Base-by-base conservation (phyloP, 2,113 vertebrate species). In the Saguinus midas region DNA sequence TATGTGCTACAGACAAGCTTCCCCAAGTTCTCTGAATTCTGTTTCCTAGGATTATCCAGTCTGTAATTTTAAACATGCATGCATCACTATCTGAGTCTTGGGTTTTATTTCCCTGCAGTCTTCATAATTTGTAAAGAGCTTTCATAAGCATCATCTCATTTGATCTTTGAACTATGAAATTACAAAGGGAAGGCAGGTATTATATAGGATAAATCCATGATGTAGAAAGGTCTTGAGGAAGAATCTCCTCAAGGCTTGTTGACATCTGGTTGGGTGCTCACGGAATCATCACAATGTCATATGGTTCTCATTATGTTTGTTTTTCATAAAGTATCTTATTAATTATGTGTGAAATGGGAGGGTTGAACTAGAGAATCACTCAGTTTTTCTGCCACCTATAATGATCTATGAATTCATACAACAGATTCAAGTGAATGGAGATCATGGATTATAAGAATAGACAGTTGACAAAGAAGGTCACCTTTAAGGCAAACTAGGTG, bases 251-350 rank as follows among this genome's bases (percentile, higher is more conserved):
- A 32, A 89, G 17, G 17, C 14, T 37, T 78, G 20, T 17, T 3
- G 9, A 75, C 23, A 70, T 10, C 45, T 89, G 7, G 17, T 35
- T 52, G 3, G 8, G 0, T 75, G 8, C 32, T 88, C 37, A 55
- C 3, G n/a, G 23, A 35, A 32, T 9, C 25, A 57, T 29, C 57
- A 84, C 40, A 61, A 27, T 32, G 37, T 93, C 66, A 43, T 21
- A 57, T n/a, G 61, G 75, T 0, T 72, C 70, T 94, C 58, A 2
- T 68, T 48, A 27, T 32, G 68, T 12, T 45, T 23, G 9, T 78
- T 86, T 94, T 89, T 45, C 27, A 76, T n/a, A 40, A 91, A 64
- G 13, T 48, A 23, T 43, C 3, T 86, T 68, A 92, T 78, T 83
- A 68, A 79, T 57, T 83, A 40, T 48, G 8, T 81, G n/a, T 87